A percentile compares a stretch with the other conserved stretches of the same genome.
Evolutionary conservation across 2,797 vertebrate species (phyloP).

Genomic region (Orestias chungarensis): DNA sequence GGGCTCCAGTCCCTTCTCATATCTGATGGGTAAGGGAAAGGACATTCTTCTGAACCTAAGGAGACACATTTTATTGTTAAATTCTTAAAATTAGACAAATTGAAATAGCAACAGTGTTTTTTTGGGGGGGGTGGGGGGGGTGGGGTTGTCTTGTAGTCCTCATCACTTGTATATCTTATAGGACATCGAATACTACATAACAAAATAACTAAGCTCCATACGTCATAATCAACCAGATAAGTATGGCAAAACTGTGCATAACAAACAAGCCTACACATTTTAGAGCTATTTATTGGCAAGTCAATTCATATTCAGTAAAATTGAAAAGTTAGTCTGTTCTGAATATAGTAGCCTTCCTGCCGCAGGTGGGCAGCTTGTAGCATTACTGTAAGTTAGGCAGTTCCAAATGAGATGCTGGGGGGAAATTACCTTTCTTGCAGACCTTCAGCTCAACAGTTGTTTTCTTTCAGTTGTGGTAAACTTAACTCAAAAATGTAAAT

Average conservation of each 20-base stretch:
- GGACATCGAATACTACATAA: constrained; percentile 8
- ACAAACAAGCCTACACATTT: constrained; percentile 11
- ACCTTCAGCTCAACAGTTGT: constrained; percentile 1
- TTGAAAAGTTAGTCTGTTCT: constrained; percentile 33
- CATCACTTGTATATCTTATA: background rate
- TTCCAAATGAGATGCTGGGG: constrained; percentile 49
- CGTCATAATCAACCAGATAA: background rate
- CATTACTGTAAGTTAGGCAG: constrained; percentile 66
- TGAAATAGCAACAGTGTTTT: background rate
- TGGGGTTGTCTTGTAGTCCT: background rate
- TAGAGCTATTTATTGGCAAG: constrained; percentile 6
- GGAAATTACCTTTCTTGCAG: constrained; percentile 59
- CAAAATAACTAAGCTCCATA: constrained; percentile 16
- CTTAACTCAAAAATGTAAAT: constrained; percentile 25
- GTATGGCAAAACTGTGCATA: constrained; percentile 3
- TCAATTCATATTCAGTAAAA: constrained; percentile 33
- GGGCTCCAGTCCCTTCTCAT: constrained; percentile 84
- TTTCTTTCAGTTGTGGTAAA: constrained; percentile 28
- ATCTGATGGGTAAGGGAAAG: constrained; percentile 83
- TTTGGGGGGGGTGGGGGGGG: no score
- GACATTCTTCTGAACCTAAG: constrained; percentile 85
- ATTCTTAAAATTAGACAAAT: constrained; percentile 5
- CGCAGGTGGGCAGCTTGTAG: constrained; percentile 47
- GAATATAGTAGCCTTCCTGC: constrained; percentile 25
- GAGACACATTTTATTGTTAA: background rate